A percentile compares a stretch with the other conserved stretches of the same genome.
Evolutionary conservation across 2,888 invertebrate genomes (phyloP).

Genomic region (Penaeus monodon): DNA sequence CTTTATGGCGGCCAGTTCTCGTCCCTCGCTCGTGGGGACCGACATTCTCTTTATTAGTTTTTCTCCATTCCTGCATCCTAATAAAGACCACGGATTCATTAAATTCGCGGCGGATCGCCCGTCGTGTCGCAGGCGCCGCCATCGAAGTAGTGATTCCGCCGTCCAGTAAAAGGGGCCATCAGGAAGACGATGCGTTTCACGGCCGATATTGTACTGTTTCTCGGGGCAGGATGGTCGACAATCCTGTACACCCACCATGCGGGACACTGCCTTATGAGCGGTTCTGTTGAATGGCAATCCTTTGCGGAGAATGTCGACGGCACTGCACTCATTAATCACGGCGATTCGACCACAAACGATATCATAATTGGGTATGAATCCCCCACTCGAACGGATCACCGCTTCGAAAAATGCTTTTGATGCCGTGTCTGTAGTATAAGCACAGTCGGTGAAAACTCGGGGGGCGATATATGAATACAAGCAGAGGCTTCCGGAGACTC

Average conservation of each 20-base stretch:
- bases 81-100: conserved; percentile 10
- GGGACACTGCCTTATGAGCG: not conserved
- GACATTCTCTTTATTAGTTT: not conserved
- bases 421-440: not conserved
- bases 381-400: conserved; percentile 2
- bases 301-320: no score
- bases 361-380: conserved; percentile 9
- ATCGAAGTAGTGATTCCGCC: not conserved
- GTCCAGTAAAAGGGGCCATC: no score
- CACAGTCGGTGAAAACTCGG: not conserved
- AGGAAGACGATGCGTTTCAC: no score
- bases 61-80: conserved; percentile 8
- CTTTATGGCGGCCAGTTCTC: not conserved
- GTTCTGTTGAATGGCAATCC: not conserved
- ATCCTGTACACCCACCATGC: not conserved
- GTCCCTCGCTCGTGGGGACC: not conserved
- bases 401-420: conserved; percentile 14
- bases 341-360: no score
- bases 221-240: not conserved
- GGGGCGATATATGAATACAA: no score
- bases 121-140: not conserved
- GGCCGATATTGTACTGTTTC: not conserved
- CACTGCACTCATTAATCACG: no score
- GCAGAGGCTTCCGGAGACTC: no score
- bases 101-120: not conserved